These are phyloP conservation scores for Oreochromis niloticus DNA, from an alignment of 2,113 vertebrate species.

Conservation along the genomic window DNA sequence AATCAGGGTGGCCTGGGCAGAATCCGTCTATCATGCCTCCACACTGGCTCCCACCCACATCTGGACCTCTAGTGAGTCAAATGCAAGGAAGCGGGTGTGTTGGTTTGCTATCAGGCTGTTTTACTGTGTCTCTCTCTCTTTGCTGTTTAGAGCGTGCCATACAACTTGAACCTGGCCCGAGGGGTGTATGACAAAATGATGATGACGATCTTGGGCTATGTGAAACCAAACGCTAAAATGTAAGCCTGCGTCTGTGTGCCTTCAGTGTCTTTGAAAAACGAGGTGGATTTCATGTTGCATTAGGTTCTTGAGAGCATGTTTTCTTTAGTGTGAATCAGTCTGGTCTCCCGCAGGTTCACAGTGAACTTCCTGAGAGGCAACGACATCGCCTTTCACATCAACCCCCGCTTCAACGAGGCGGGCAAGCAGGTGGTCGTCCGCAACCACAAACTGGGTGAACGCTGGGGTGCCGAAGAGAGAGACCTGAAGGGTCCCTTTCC, in stretches of 20 bases:
- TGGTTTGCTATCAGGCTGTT: neutral
- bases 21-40: conserved; percentile 25
- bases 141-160: conserved; percentile 66
- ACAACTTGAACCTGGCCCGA: conserved; percentile 70
- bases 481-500: conserved; percentile 67
- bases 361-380: conserved; percentile 75
- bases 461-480: conserved; percentile 74
- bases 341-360: conserved; percentile 64
- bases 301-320: neutral
- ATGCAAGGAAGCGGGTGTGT: neutral
- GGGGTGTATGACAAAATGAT: conserved; percentile 77
- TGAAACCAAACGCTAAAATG: conserved; percentile 74
- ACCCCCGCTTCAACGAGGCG: conserved; percentile 72
- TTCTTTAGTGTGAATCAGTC: neutral
- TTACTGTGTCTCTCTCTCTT: neutral
- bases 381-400: conserved; percentile 76
- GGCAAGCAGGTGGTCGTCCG: conserved; percentile 70
- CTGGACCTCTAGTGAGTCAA: conserved; percentile 67
- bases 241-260: conserved; percentile 18
- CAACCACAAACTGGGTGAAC: conserved; percentile 70
- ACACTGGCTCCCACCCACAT: conserved; percentile 64
- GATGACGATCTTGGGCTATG: conserved; percentile 73
- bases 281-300: neutral
- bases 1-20: conserved; percentile 75
- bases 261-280: neutral